phyloP scores from a whole-genome alignment of 2,888 invertebrate species.

The Sinohyriopsis cumingii region DNA sequence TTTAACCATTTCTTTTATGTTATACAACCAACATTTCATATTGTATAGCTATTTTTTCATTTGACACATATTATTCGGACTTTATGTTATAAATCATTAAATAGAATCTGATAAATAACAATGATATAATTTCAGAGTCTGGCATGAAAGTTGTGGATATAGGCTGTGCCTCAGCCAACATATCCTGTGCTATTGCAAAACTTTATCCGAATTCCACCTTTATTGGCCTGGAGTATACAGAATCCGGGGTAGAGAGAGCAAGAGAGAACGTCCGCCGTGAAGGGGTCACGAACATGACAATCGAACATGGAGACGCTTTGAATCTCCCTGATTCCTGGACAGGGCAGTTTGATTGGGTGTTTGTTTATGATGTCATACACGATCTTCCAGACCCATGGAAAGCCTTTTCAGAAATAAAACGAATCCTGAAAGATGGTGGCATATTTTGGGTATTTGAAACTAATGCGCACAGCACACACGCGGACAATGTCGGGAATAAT shows the following conservation, averaged over 20 bases:
- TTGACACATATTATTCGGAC: too few species aligned
- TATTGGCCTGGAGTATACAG: slow-evolving; percentile 13
- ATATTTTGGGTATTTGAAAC: slow-evolving; percentile 20
- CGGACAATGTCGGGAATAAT: slow-evolving; percentile 22
- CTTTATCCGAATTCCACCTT: slow-evolving; percentile 31
- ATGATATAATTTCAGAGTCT: not conserved
- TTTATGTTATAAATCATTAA: too few species aligned
- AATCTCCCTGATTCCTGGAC: slow-evolving; percentile 13
- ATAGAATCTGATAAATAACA: too few species aligned
- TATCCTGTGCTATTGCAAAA: slow-evolving; percentile 15
- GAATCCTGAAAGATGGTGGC: slow-evolving; percentile 23
- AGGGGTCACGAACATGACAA: slow-evolving; percentile 13
- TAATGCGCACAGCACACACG: slow-evolving; percentile 19
- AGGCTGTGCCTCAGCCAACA: slow-evolving; percentile 22
- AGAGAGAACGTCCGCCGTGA: slow-evolving; percentile 4
- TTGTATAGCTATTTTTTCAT: too few species aligned
- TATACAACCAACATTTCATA: too few species aligned
- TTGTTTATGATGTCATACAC: slow-evolving; percentile 24
- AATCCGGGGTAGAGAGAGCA: slow-evolving; percentile 11
- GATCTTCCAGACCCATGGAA: slow-evolving; percentile 28
- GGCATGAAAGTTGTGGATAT: slow-evolving; percentile 25
- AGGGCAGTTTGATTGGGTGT: slow-evolving; percentile 19
- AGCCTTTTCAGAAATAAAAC: slow-evolving; percentile 18
- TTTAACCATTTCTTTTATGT: too few species aligned
- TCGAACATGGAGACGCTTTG: slow-evolving; percentile 23